phyloP scores from a whole-genome alignment of 2,113 vertebrate genomes.

The Hyperopisus bebe region DNA sequence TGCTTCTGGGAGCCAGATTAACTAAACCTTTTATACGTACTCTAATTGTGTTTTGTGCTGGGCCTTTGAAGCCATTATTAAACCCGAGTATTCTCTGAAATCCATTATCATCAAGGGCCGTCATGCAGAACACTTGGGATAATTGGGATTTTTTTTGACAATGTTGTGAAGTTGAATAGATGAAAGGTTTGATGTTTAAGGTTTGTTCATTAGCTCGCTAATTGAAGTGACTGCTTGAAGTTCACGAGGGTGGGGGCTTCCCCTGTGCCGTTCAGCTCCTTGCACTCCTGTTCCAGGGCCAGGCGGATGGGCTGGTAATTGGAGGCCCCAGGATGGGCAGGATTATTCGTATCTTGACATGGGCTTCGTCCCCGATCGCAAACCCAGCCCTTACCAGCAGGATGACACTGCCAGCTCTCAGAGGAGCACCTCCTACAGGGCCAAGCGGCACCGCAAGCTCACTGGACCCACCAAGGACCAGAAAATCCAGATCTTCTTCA shows the following conservation, averaged over 20 bases:
- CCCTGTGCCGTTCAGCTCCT: not conserved
- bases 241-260: not conserved
- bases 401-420: slow-evolving; percentile 28
- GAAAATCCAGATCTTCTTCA: slow-evolving; percentile 94
- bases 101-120: not conserved
- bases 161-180: not conserved
- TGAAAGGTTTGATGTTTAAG: not conserved
- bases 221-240: not conserved
- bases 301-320: slow-evolving; percentile 74
- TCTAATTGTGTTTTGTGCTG: not conserved
- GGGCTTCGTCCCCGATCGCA: slow-evolving; percentile 59
- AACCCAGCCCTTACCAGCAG: slow-evolving; percentile 49
- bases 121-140: not conserved
- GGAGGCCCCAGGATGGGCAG: slow-evolving; percentile 66
- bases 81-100: not conserved
- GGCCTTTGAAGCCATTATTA: not conserved
- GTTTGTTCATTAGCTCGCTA: not conserved
- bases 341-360: slow-evolving; percentile 89
- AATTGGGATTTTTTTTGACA: not conserved
- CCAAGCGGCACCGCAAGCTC: slow-evolving; percentile 70
- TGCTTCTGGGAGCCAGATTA: not conserved
- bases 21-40: not conserved
- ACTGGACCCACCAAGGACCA: slow-evolving; percentile 71
- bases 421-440: slow-evolving; percentile 51
- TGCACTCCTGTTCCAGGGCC: slow-evolving; percentile 59